Evolutionary conservation across 2,797 vertebrate species (phyloP), one percentile per base, ranked within the genome.

Genomic region (Sebastes itinus): DNA sequence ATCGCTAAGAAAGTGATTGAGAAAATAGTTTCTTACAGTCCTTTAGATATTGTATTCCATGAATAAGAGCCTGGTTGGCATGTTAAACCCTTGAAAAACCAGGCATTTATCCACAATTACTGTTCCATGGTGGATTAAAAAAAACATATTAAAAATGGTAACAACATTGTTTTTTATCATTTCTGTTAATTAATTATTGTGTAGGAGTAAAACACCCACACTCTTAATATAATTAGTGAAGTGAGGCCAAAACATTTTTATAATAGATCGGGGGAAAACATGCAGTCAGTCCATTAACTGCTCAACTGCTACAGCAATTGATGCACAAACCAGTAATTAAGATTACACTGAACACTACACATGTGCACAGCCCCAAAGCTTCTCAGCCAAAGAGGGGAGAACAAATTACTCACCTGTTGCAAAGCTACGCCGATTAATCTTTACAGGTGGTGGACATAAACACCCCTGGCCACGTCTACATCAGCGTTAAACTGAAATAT

Each of bases 351-450:
- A 62, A 63, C 20, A 35, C 56, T 54, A 27, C 30, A 67, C 20
- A 67, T 23, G n/a, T 25, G 71, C 52, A 60, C 38, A 70, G 49
- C 66, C 59, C 52, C 18, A 56, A 49, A 75, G 72, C 58, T 61
- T 61, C 22, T 59, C 14, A 66, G 66, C 75, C 52, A 75, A 63
- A 49, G 52, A 60, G 27, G 46, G 16, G 38, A 63, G 52, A 75
- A 35, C 23, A 65, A 75, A 78, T 81, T 16, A 77, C 28, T 74
- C 33, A 58, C 33, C 63, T 58, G 71, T 83, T 74, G 68, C 22
- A 67, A 74, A 76, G 38, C 72, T 33, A 20, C 4, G 5, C 52
- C 64, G 23, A 62, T 77, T 74, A 80, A 68, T 87, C 33, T 72
- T 54, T 42, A 59, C 33, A 79, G 62, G 27, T 42, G 27, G 55